Conservation (phyloP, 2,888 invertebrate genomes). For the Sminthurides aquaticus region DNA sequence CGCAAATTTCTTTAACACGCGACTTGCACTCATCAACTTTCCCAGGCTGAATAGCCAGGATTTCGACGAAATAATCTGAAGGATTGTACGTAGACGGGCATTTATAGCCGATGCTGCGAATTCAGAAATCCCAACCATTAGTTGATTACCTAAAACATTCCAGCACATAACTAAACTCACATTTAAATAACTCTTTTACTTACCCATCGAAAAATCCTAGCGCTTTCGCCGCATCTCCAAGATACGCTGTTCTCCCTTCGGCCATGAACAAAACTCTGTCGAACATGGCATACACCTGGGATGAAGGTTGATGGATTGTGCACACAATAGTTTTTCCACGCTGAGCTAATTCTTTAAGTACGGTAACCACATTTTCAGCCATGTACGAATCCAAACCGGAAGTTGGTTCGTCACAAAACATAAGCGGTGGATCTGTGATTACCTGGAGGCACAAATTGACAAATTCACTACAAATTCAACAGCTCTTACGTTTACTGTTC, state of each 20-base stretch:
- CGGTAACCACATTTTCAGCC: constrained; percentile 77
- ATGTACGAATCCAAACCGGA: constrained; percentile 94
- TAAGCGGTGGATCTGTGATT: constrained; percentile 83
- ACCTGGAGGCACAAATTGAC: constrained; percentile 57
- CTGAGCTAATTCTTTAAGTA: constrained; percentile 53
- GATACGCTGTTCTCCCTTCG: constrained; percentile 75
- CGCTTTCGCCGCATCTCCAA: constrained; percentile 44
- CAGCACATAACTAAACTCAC: not conserved
- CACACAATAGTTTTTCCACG: constrained; percentile 83
- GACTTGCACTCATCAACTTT: constrained; percentile 81
- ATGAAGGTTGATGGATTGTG: constrained; percentile 92
- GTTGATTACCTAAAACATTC: too few species aligned
- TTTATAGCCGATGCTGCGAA: constrained; percentile 51
- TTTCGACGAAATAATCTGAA: constrained; percentile 85
- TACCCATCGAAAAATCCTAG: constrained; percentile 45
- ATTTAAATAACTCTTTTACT: constrained; percentile 13
- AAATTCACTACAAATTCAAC: not conserved
- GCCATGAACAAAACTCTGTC: constrained; percentile 82
- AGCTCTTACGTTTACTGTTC: not conserved
- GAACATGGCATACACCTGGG: constrained; percentile 76
- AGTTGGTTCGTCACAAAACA: constrained; percentile 90
- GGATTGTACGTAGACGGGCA: constrained; percentile 88
- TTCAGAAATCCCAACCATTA: too few species aligned
- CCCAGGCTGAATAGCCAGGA: constrained; percentile 76
- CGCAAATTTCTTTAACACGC: constrained; percentile 64